Evolutionary conservation across 2,888 invertebrate species (phyloP).

Genomic region (Gari tellinella): DNA sequence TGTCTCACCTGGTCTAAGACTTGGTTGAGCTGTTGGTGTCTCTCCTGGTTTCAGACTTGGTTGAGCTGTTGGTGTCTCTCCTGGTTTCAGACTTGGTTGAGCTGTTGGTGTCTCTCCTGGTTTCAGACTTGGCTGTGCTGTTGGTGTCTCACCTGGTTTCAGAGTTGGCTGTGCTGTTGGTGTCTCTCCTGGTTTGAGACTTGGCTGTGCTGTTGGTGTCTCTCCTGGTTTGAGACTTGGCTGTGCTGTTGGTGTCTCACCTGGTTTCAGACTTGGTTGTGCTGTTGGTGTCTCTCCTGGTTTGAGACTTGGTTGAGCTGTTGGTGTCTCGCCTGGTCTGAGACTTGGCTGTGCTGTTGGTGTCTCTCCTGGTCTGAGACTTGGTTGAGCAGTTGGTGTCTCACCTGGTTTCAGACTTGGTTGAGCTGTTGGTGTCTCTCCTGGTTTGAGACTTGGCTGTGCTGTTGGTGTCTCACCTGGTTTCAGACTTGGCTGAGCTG

Average conservation of each 20-base stretch:
- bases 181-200: constrained; percentile 10
- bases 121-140: constrained; percentile 27
- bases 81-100: constrained; percentile 27
- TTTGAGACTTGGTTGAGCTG: constrained; percentile 33
- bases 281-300: constrained; percentile 50
- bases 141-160: constrained; percentile 18
- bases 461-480: constrained; percentile 47
- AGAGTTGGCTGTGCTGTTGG: constrained; percentile 49
- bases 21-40: constrained; percentile 42
- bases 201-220: constrained; percentile 53
- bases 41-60: constrained; percentile 21
- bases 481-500: constrained; percentile 34
- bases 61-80: constrained; percentile 37
- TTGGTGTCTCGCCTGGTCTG: constrained; percentile 38
- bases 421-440: constrained; percentile 43
- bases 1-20: constrained; percentile 5
- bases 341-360: constrained; percentile 45
- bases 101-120: constrained; percentile 43
- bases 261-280: constrained; percentile 34
- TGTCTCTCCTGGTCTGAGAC: constrained; percentile 21
- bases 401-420: constrained; percentile 35
- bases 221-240: constrained; percentile 27
- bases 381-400: constrained; percentile 41
- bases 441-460: constrained; percentile 34
- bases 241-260: constrained; percentile 47